Evolutionary conservation across 2,113 vertebrate species (phyloP).

Genomic region (Clupea harengus): DNA sequence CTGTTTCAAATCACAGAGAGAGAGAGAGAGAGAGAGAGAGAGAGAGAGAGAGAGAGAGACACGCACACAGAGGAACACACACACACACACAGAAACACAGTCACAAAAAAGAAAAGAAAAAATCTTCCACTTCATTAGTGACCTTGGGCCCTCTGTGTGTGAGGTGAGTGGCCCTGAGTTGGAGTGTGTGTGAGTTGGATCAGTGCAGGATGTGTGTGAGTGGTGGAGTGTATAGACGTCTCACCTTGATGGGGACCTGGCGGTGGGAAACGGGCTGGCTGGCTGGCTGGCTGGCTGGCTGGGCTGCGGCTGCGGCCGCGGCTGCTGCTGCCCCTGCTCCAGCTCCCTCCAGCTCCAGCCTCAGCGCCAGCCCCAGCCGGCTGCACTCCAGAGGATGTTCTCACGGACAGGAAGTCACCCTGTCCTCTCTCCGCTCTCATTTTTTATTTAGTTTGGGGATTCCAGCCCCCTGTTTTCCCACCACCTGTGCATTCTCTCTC

Average conservation of each 20-base stretch:
- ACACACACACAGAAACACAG: background rate
- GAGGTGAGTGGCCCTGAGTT: background rate
- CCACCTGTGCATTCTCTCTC: constrained; percentile 41
- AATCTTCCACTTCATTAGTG: background rate
- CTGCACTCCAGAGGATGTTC: constrained; percentile 41
- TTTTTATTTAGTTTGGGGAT: constrained; percentile 31
- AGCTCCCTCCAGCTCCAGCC: background rate
- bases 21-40: no score
- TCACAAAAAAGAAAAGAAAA: background rate
- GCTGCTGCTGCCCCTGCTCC: background rate
- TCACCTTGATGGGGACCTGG: background rate
- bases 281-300: background rate
- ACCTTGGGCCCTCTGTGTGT: background rate
- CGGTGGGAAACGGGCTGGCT: background rate
- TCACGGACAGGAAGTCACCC: constrained; percentile 49
- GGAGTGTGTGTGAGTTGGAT: background rate
- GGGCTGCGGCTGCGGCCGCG: background rate
- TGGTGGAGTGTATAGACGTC: background rate
- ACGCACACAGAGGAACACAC: background rate
- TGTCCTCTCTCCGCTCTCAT: constrained; percentile 10
- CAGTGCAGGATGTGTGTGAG: background rate
- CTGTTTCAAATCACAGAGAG: no score
- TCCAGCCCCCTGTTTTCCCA: constrained; percentile 27
- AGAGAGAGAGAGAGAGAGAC: no score
- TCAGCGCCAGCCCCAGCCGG: background rate